Evolutionary conservation across 2,113 vertebrate genomes (phyloP), one percentile per base, ranked within the genome.

Genomic region (Rynchops niger): DNA sequence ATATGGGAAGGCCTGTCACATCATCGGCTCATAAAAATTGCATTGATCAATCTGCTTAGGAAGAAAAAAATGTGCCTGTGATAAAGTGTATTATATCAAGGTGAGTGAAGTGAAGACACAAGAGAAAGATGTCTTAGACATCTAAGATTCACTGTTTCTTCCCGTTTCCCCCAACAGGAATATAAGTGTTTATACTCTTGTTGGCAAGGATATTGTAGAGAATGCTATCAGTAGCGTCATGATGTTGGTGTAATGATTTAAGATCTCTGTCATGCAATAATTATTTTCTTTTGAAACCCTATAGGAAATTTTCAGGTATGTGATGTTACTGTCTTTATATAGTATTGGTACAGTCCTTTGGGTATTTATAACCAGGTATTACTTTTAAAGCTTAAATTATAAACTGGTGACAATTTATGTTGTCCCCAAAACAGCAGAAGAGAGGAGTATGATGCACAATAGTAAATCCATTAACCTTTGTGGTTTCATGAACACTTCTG

Each of bases 281-380:
- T 72, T 88, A 79, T 89, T 93, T 95, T 65, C 6, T 82, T 93
- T 87, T 76, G 52, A 94, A 94, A 80, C 16, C 11, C 40, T 86
- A 18, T 34, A 65, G 32, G 32, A 94, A 88, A 82, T 82, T 50
- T 85, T 42, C 62, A 82, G 25, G 5, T 53, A 6, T 71, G 38
- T 82, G 86, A 23, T 89, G 53, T 47, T 82, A 23, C 73, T 63
- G 32, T 76, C 12, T 65, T 78, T 91, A 63, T 56, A 16, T n/a
- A 11, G 12, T 69, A 15, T 21, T 50, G 53, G 7, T 89, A 84
- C 23, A 80, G 26, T 55, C 45, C 49, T 87, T 77, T 62, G 42
- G 45, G 15, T 71, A 5, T 93, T 95, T 67, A 56, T 59, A 74
- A 59, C 26, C 55, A 91, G 40, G 25, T 89, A 18, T 61, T 71